A percentile compares a stretch with the other conserved stretches of the same genome.
These are phyloP conservation scores for Equus przewalskii DNA, from an alignment of 2,113 vertebrate genomes.

Conservation along the genomic window DNA sequence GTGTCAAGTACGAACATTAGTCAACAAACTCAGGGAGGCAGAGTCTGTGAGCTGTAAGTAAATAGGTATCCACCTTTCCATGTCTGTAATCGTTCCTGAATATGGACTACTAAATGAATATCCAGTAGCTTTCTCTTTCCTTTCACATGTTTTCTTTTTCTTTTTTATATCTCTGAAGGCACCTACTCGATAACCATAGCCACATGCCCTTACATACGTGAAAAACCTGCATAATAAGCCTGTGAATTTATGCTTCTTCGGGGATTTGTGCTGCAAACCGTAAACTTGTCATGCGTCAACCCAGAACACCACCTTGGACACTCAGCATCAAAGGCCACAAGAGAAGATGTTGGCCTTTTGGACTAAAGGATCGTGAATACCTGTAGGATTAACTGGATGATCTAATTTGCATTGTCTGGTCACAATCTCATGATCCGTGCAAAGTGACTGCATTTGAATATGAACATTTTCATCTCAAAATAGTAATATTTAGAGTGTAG, in stretches of 20 bases:
- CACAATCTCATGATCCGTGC: not conserved
- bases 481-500: not conserved
- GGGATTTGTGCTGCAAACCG: not conserved
- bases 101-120: no score
- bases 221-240: not conserved
- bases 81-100: not conserved
- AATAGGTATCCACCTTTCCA: rapidly evolving
- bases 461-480: not conserved
- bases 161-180: not conserved
- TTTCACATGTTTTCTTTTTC: not conserved
- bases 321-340: not conserved
- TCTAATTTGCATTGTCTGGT: not conserved
- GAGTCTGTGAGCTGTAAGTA: not conserved
- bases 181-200: not conserved
- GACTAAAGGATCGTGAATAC: not conserved
- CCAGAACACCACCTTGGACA: not conserved
- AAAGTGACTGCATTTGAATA: not conserved
- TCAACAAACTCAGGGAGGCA: not conserved
- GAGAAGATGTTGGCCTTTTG: not conserved
- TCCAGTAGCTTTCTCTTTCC: not conserved
- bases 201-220: rapidly evolving
- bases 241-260: not conserved
- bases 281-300: not conserved
- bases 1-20: rapidly evolving
- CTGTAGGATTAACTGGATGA: not conserved